These are phyloP conservation scores for Caradrina clavipalpis DNA, from an alignment of 2,888 invertebrate species.

Conservation along the genomic window DNA sequence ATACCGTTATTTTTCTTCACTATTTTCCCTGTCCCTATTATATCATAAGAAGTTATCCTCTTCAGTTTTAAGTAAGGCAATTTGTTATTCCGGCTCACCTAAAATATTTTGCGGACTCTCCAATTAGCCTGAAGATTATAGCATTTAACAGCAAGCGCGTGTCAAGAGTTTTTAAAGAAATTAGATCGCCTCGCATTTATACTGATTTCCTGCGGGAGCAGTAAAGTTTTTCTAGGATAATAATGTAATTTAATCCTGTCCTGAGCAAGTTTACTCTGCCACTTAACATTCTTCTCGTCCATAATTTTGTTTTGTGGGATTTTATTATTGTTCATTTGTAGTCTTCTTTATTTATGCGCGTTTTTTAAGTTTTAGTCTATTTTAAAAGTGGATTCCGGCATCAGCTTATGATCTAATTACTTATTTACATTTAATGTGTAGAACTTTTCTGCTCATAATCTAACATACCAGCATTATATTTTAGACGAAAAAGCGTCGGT, in stretches of 20 bases:
- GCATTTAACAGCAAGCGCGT: conserved; percentile 28
- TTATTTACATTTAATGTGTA: conserved; percentile 1
- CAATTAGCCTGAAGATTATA: conserved; percentile 32
- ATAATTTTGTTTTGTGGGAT: conserved; percentile 27
- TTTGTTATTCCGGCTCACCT: neutral
- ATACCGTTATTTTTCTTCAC: conserved; percentile 43
- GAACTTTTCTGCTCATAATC: neutral
- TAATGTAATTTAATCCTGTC: conserved; percentile 43
- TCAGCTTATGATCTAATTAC: neutral
- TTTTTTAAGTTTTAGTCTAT: neutral
- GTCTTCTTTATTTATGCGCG: neutral
- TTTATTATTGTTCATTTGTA: conserved; percentile 10
- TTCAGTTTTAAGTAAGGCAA: conserved; percentile 10
- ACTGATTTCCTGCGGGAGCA: conserved; percentile 53
- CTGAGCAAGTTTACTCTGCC: conserved; percentile 21
- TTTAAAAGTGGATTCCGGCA: neutral
- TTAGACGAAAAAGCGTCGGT: conserved; percentile 5
- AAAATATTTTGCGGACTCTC: conserved; percentile 11
- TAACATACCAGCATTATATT: conserved; percentile 7
- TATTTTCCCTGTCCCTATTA: conserved; percentile 25
- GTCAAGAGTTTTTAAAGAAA: conserved; percentile 40
- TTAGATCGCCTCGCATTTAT: conserved; percentile 31
- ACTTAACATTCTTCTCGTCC: conserved; percentile 25
- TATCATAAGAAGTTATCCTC: conserved; percentile 27
- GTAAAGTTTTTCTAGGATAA: conserved; percentile 51